Evolutionary conservation across 2,888 invertebrate species (phyloP), one percentile per base, ranked within the genome.

Genomic region (Orthonevra nobilis): DNA sequence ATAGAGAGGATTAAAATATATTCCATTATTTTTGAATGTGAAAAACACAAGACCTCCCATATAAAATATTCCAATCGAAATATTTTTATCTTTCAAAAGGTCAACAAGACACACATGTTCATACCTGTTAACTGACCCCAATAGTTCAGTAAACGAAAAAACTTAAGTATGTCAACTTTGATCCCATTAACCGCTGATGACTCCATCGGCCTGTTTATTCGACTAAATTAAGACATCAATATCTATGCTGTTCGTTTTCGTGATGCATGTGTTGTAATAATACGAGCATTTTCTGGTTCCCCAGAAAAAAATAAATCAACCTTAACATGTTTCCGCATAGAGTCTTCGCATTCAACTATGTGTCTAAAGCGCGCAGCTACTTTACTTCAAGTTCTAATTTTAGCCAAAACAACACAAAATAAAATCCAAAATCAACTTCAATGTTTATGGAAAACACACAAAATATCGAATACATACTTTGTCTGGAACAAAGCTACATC

Each of bases 141-240:
- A 6, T 32, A 1, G 2, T 36, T 19, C 20, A 3, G 5, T n/a
- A 61, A 30, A 9, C 14, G 26, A 63, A 63, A 14, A 10, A n/a
- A 23, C 23, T 15, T n/a, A 23, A 42, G 19, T 54, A 2, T 32
- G 54, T 66, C 54, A 46, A 26, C 36, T 19, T 38, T 30, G 19
- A 38, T 7, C 68, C 32, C 56, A 68, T 68, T 48, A 68, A 20
- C 58, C 17, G 19, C 38, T 58, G 70, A 77, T 77, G 72, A 66
- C 72, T 77, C 63, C 64, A 77, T 77, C 77, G 32, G 52, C 68
- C 64, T 40, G 46, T 58, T 60, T 77, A 77, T 54, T 60, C 72
- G 46, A 60, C 72, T 42, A 54, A 72, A 44, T 54, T 46, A 64
- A 77, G 46, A 77, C 60, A 46, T 42, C 12, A 32, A 14, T 6